Percentiles rank a stretch among this genome's conserved stretches.
These are phyloP conservation scores for Aeoliscus strigatus DNA, from an alignment of 2,797 vertebrate genomes.

Conservation along the genomic window DNA sequence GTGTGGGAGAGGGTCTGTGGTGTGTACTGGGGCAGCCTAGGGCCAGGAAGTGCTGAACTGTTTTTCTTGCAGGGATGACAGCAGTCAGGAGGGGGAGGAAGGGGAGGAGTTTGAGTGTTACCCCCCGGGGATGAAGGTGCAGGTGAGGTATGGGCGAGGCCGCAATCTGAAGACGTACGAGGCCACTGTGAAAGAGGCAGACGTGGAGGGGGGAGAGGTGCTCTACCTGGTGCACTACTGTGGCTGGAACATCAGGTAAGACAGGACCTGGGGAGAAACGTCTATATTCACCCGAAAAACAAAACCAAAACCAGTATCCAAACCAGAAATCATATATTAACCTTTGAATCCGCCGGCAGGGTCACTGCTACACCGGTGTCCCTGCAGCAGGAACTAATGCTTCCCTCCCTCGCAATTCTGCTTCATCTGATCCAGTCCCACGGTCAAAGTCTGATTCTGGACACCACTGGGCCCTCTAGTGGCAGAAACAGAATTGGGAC, in stretches of 20 bases:
- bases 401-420: conserved; percentile 55
- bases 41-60: conserved; percentile 82
- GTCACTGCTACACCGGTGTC: conserved; percentile 53
- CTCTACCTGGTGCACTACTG: conserved; percentile 89
- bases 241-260: conserved; percentile 88
- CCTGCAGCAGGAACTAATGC: conserved; percentile 48
- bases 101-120: conserved; percentile 86
- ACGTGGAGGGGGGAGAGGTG: conserved; percentile 85
- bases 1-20: conserved; percentile 46
- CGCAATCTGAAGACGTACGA: conserved; percentile 84
- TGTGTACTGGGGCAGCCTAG: conserved; percentile 66
- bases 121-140: conserved; percentile 86
- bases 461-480: conserved; percentile 69
- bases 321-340: conserved; percentile 43
- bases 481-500: conserved; percentile 60
- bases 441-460: conserved; percentile 54
- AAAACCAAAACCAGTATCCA: no score
- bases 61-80: conserved; percentile 86
- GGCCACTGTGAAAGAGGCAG: conserved; percentile 85
- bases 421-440: conserved; percentile 48
- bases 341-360: conserved; percentile 40
- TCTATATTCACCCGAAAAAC: conserved; percentile 59
- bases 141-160: conserved; percentile 86
- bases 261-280: conserved; percentile 74
- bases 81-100: conserved; percentile 85